phyloP scores from a whole-genome alignment of 2,888 invertebrate genomes.

The Artemia sp. region DNA sequence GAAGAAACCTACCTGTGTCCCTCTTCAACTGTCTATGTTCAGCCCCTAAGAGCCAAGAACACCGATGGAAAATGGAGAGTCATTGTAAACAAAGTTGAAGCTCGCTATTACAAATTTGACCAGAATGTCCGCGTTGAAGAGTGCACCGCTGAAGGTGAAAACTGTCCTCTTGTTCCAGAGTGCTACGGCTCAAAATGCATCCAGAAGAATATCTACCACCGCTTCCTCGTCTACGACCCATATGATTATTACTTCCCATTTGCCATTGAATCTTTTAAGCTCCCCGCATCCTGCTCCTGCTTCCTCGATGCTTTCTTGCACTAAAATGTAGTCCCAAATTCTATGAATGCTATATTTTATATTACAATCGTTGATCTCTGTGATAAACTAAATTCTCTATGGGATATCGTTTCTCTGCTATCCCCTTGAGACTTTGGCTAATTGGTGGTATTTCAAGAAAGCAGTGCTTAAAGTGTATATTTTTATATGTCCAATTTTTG shows the following conservation, averaged over 20 bases:
- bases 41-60: conserved; percentile 26
- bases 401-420: not conserved
- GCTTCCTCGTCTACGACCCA: conserved; percentile 27
- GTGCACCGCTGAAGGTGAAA: conserved; percentile 23
- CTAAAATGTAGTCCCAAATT: too few species aligned
- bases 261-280: conserved; percentile 27
- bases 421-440: not conserved
- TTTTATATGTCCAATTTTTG: conserved; percentile 3
- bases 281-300: conserved; percentile 27
- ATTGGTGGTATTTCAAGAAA: conserved; percentile 7
- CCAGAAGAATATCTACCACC: conserved; percentile 27
- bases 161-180: conserved; percentile 27
- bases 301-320: conserved; percentile 24
- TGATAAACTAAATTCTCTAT: not conserved
- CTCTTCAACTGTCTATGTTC: conserved; percentile 26
- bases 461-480: not conserved
- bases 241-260: conserved; percentile 28
- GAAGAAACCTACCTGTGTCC: conserved; percentile 27
- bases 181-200: conserved; percentile 27
- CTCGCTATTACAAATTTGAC: conserved; percentile 25
- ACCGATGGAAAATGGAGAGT: conserved; percentile 27
- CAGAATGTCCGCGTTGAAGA: conserved; percentile 25
- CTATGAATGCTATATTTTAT: too few species aligned
- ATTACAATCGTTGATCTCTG: not conserved
- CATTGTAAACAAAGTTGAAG: conserved; percentile 26